Evolutionary conservation across 64 coral and sea anemone species (phyloP).

Genomic region (Dendrophyllia cribrosa): DNA sequence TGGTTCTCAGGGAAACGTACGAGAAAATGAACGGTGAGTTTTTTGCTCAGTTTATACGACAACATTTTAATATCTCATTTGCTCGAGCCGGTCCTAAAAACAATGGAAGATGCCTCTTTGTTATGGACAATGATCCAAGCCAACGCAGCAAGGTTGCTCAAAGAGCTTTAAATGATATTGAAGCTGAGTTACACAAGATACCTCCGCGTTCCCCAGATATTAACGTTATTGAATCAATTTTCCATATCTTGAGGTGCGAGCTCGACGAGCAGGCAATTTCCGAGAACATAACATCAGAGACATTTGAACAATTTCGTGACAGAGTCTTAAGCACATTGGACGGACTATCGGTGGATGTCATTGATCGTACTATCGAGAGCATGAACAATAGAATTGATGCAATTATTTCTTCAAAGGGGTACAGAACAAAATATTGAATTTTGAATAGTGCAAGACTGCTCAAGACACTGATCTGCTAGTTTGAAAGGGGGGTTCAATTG

Average conservation of each 20-base stretch:
- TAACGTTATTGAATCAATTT: slow-evolving; percentile 41
- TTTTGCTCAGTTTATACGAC: slow-evolving; percentile 47
- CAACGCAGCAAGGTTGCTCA: slow-evolving; percentile 31
- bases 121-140: slow-evolving; percentile 53
- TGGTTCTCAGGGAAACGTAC: slow-evolving; percentile 29
- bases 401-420: too few relatives aligned
- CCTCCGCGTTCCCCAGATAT: slow-evolving; percentile 27
- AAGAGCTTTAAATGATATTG: slow-evolving; percentile 18
- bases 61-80: slow-evolving; percentile 48
- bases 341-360: too few relatives aligned
- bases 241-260: slow-evolving; percentile 15
- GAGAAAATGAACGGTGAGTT: slow-evolving; percentile 51
- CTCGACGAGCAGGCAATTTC: slow-evolving; percentile 12
- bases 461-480: too few relatives aligned
- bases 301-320: slow-evolving; percentile 23
- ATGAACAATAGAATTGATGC: too few relatives aligned
- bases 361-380: too few relatives aligned
- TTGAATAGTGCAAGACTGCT: too few relatives aligned
- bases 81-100: slow-evolving; percentile 33
- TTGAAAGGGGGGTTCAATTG: too few relatives aligned
- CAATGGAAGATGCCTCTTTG: slow-evolving; percentile 29
- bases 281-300: background rate
- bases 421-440: too few relatives aligned
- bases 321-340: background rate
- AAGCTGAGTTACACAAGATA: slow-evolving; percentile 19